A percentile compares a stretch with the other conserved stretches of the same genome.
phyloP scores from a whole-genome alignment of 2,797 vertebrate genomes.

The Enteromius viviparus region DNA sequence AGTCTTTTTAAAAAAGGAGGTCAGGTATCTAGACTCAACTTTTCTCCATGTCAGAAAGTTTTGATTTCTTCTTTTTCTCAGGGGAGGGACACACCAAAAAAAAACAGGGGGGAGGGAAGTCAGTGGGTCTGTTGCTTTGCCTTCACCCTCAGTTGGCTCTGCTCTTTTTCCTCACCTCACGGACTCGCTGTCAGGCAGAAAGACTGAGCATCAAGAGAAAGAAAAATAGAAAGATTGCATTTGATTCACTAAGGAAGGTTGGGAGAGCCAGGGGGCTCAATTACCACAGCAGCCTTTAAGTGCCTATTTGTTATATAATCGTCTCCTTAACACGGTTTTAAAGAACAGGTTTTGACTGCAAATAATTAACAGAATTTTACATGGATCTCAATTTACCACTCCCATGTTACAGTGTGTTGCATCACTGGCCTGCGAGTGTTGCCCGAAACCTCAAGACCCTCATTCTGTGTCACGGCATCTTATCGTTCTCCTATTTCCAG shows the following conservation, averaged over 20 bases:
- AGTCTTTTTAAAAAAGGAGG: conserved; percentile 56
- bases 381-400: conserved; percentile 70
- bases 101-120: conserved; percentile 14
- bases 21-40: conserved; percentile 53
- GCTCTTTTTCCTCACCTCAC: conserved; percentile 51
- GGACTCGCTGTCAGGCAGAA: conserved; percentile 43
- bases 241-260: conserved; percentile 39
- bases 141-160: conserved; percentile 39
- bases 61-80: conserved; percentile 52
- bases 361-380: conserved; percentile 70
- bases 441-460: conserved; percentile 35
- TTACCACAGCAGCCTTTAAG: conserved; percentile 64
- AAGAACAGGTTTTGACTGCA: conserved; percentile 60
- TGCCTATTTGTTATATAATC: conserved; percentile 69
- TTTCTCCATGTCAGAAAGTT: conserved; percentile 58
- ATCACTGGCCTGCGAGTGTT: conserved; percentile 62
- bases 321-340: conserved; percentile 64
- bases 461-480: conserved; percentile 17
- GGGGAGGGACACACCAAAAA: conserved; percentile 23
- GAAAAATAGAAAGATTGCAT: conserved; percentile 33
- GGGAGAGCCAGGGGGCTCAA: conserved; percentile 54
- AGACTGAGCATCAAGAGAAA: conserved; percentile 30
- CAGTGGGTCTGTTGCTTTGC: conserved; percentile 25
- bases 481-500: not conserved
- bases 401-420: conserved; percentile 70